Evolutionary conservation across 2,797 vertebrate species (phyloP).

Genomic region (Aselliscus stoliczkanus): DNA sequence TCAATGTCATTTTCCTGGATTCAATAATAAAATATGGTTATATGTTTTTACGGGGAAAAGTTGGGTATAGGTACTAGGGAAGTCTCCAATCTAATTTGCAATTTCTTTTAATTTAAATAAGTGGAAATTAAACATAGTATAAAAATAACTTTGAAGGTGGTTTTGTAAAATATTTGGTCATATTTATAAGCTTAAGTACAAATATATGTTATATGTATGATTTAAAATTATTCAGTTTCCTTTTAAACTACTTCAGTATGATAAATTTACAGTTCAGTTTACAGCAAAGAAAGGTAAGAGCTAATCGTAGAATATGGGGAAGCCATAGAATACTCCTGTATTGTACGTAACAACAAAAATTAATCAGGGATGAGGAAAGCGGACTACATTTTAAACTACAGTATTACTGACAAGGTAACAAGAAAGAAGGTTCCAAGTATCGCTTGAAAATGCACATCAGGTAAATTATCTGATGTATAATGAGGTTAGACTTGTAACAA

Average conservation of each 20-base stretch:
- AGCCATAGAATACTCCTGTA: background rate
- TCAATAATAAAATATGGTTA: background rate
- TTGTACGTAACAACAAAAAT: background rate
- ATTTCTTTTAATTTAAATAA: background rate
- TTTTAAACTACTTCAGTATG: background rate
- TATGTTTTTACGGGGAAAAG: background rate
- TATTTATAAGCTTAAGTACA: background rate
- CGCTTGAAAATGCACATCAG: background rate
- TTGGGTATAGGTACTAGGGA: background rate
- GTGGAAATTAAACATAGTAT: background rate
- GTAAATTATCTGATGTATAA: background rate
- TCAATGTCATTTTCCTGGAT: background rate
- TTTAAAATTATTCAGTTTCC: background rate
- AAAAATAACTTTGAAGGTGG: background rate
- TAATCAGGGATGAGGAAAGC: background rate
- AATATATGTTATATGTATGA: background rate
- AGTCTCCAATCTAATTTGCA: background rate
- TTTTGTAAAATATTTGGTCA: conserved; percentile 19
- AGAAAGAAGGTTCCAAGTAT: background rate
- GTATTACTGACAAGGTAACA: background rate
- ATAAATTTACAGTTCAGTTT: background rate
- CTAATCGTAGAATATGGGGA: background rate
- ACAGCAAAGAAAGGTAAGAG: background rate
- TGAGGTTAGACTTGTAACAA: background rate
- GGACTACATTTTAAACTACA: background rate